phyloP scores from a whole-genome alignment of 2,113 vertebrate species.

The Phodopus roborovskii region DNA sequence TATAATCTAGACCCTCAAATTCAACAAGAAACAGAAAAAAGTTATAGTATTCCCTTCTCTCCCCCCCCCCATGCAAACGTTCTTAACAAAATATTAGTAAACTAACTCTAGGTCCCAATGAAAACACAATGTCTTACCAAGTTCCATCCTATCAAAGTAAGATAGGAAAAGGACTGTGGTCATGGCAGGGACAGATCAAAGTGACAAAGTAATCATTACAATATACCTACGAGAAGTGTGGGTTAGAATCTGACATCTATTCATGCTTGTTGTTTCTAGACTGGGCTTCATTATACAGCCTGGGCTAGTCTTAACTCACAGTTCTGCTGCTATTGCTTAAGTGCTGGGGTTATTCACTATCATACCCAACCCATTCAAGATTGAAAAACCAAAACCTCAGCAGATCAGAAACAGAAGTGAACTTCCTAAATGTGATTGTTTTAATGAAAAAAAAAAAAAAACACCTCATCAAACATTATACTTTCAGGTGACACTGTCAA shows the following conservation, averaged over 20 bases:
- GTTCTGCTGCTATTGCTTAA: neutral
- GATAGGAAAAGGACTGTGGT: neutral
- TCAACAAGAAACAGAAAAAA: neutral
- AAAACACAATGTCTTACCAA: neutral
- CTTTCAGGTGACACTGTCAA: neutral
- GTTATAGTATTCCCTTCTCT: neutral
- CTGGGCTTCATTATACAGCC: neutral
- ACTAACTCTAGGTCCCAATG: neutral
- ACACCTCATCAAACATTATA: neutral
- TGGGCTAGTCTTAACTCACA: neutral
- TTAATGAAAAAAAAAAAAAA: neutral
- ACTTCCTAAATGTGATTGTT: constrained; percentile 55
- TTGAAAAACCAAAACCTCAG: neutral
- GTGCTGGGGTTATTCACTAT: neutral
- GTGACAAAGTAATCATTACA: neutral
- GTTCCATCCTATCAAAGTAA: neutral
- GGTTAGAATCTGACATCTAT: neutral
- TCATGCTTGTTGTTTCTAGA: neutral
- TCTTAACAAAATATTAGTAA: neutral
- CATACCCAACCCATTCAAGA: neutral
- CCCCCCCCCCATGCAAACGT: neutral
- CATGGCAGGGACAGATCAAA: neutral
- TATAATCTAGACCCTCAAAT: constrained; percentile 6
- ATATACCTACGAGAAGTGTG: neutral
- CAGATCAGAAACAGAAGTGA: constrained; percentile 23